Evolutionary conservation across 92 coral and sea anemone genomes (phyloP).

Genomic region (Epizoanthus scotinus): DNA sequence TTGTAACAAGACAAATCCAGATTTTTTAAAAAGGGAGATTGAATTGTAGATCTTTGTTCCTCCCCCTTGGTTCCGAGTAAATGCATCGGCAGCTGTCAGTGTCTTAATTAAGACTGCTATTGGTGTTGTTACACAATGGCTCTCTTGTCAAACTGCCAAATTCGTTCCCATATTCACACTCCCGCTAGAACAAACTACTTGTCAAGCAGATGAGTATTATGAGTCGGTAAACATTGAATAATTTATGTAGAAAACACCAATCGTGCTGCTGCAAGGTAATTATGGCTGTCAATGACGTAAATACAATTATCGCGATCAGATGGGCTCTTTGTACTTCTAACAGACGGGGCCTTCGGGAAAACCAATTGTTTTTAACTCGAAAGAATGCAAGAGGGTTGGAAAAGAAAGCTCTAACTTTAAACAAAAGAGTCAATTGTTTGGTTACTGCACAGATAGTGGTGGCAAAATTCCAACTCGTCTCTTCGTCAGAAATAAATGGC

Average conservation of each 20-base stretch:
- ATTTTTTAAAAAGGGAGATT: background rate
- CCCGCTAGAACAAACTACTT: constrained; percentile 3
- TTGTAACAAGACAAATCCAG: background rate
- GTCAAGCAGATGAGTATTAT: constrained; percentile 36
- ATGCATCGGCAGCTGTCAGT: constrained; percentile 11
- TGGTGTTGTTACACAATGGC: constrained; percentile 9
- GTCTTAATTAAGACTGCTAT: constrained; percentile 7
- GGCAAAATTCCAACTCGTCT: constrained; percentile 19
- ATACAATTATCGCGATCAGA: constrained; percentile 35
- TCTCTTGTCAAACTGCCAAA: constrained; percentile 41
- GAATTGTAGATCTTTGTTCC: background rate
- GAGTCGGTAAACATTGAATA: constrained; percentile 80
- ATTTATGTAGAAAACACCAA: constrained; percentile 77
- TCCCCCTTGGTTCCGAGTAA: background rate
- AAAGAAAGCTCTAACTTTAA: constrained; percentile 6
- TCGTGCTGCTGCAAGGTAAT: constrained; percentile 37
- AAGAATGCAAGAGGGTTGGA: constrained; percentile 17
- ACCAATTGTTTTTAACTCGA: constrained; percentile 1
- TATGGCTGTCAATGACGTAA: constrained; percentile 34
- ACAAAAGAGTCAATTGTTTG: constrained; percentile 21
- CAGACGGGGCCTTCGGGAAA: constrained; percentile 32
- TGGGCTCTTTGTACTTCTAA: constrained; percentile 18
- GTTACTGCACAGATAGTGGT: constrained; percentile 14
- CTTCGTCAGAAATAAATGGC: background rate
- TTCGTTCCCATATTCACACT: constrained; percentile 4